Conservation (phyloP, 1,140 invertebrate genomes). For the Centruroides sculpturatus region DNA sequence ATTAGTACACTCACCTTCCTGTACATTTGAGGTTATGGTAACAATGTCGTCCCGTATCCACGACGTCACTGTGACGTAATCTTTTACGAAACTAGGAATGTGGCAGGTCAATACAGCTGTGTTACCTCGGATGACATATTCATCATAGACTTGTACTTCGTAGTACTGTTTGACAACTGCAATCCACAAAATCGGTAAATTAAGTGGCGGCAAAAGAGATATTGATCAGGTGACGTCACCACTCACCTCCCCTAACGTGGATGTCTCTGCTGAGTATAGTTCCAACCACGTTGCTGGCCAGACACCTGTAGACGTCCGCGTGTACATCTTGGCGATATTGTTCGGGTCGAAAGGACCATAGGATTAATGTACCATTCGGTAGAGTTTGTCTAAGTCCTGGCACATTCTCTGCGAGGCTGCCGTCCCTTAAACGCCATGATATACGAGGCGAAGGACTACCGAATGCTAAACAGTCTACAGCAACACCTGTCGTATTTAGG, state of each 20-base stretch:
- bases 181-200: not conserved
- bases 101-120: conserved; percentile 78
- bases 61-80: conserved; percentile 66
- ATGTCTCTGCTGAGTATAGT: conserved; percentile 62
- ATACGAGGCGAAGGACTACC: conserved; percentile 28
- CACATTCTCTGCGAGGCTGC: conserved; percentile 7
- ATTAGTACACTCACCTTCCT: conserved; percentile 12
- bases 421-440: conserved; percentile 11
- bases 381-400: conserved; percentile 15
- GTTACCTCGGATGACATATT: conserved; percentile 75
- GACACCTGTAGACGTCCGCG: conserved; percentile 38
- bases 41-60: conserved; percentile 53
- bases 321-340: conserved; percentile 75
- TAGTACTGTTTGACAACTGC: conserved; percentile 72
- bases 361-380: conserved; percentile 70
- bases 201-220: not conserved
- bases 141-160: conserved; percentile 78
- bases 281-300: conserved; percentile 58
- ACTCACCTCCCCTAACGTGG: conserved; percentile 63
- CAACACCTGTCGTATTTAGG: conserved; percentile 28
- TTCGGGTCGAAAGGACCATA: conserved; percentile 82
- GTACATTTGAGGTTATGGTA: conserved; percentile 12
- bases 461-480: conserved; percentile 28
- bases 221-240: conserved; percentile 31
- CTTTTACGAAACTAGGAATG: conserved; percentile 79